These are phyloP conservation scores for Seira ritae DNA, from an alignment of 2,888 invertebrate species.

Conservation along the genomic window DNA sequence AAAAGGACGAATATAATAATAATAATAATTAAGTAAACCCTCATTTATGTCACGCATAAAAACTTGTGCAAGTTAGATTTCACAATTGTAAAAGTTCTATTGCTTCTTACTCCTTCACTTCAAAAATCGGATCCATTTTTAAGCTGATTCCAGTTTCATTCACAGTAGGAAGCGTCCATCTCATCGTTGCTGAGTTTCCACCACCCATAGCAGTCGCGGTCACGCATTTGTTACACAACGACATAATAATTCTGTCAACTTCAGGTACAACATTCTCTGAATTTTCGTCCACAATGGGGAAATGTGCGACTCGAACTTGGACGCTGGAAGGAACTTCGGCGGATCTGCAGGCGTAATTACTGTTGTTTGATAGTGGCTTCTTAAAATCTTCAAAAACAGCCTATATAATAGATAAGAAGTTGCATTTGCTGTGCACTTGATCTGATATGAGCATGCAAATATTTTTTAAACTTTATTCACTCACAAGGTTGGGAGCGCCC, in stretches of 20 bases:
- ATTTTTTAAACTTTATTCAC: background rate
- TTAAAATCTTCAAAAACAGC: background rate
- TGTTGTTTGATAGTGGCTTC: background rate
- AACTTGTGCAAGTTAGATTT: no score
- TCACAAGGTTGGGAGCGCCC: background rate
- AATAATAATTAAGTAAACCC: no score
- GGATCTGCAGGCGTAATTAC: background rate
- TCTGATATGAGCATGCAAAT: background rate
- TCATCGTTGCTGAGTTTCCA: background rate
- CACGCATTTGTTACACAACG: conserved; percentile 40
- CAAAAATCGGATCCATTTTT: conserved; percentile 20
- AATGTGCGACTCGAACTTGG: conserved; percentile 11
- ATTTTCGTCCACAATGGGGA: background rate
- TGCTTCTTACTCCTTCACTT: background rate
- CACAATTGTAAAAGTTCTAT: no score
- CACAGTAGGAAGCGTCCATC: background rate
- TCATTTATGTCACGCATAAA: no score
- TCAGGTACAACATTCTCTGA: background rate
- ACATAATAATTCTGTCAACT: conserved; percentile 23
- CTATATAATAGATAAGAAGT: background rate
- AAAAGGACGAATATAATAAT: no score
- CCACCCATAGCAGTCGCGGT: background rate
- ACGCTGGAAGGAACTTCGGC: background rate
- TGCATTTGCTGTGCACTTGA: no score
- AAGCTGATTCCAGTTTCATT: background rate